These are phyloP conservation scores for Steinernema scapterisci DNA, from an alignment of 2,888 invertebrate species.

Conservation along the genomic window DNA sequence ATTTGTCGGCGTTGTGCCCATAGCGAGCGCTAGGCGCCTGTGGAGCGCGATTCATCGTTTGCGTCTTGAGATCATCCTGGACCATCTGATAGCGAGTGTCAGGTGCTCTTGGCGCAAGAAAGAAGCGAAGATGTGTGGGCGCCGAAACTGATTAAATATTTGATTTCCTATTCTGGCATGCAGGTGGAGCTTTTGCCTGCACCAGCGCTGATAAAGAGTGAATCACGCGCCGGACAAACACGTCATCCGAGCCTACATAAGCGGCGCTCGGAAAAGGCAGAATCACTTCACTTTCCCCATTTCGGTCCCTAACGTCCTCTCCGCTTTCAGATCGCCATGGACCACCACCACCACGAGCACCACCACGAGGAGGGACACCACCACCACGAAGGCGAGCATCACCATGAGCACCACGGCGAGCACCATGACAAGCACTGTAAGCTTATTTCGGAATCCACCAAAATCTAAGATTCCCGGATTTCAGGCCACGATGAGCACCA, in stretches of 20 bases:
- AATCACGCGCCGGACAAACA: slow-evolving; percentile 17
- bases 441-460: not conserved
- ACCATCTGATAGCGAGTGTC: slow-evolving; percentile 12
- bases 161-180: slow-evolving; percentile 21
- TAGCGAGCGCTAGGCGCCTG: no score
- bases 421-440: slow-evolving; percentile 27
- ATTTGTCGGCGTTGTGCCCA: not conserved
- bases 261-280: not conserved
- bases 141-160: slow-evolving; percentile 22
- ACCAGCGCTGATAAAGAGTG: not conserved
- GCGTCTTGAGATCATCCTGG: not conserved
- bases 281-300: not conserved
- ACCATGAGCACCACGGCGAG: not conserved
- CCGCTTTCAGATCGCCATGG: slow-evolving; percentile 21
- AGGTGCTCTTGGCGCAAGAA: not conserved
- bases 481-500: slow-evolving; percentile 27
- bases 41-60: not conserved
- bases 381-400: not conserved
- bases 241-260: not conserved
- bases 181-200: not conserved
- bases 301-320: not conserved
- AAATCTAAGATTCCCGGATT: not conserved
- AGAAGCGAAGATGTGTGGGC: not conserved
- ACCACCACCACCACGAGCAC: slow-evolving; percentile 30
- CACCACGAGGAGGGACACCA: slow-evolving; percentile 3